Evolutionary conservation across 2,797 vertebrate species (phyloP).

Genomic region (Liparis tanakae): DNA sequence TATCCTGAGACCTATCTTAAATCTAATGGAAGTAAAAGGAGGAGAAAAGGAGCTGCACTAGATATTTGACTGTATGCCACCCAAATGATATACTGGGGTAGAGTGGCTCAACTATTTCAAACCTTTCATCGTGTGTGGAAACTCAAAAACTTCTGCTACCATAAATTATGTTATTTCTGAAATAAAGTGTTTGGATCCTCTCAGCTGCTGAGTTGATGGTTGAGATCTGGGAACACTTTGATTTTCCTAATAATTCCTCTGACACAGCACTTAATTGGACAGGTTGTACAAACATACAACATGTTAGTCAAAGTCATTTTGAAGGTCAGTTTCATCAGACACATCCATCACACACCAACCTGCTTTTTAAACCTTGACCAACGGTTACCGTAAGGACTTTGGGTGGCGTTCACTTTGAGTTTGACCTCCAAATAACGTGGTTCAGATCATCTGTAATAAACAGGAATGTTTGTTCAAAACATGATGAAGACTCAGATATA

Average conservation of each 20-base stretch:
- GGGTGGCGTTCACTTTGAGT: not conserved
- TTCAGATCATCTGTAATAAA: not conserved
- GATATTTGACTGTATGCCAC: constrained; percentile 5
- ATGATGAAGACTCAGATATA: not conserved
- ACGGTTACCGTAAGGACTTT: not conserved
- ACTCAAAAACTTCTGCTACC: not conserved
- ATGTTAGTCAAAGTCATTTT: not conserved
- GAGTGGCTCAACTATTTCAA: not conserved
- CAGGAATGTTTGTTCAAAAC: not conserved
- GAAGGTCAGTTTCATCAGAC: too few relatives aligned
- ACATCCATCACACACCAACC: not conserved
- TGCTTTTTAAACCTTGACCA: not conserved
- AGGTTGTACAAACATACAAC: not conserved
- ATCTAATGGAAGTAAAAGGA: constrained; percentile 7
- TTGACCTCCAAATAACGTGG: not conserved
- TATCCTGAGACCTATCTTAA: constrained; percentile 55
- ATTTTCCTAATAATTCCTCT: not conserved
- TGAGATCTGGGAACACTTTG: not conserved
- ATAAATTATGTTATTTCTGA: too few relatives aligned
- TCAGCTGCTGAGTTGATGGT: not conserved
- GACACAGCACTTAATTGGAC: not conserved
- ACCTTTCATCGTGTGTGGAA: not conserved
- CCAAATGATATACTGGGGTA: not conserved
- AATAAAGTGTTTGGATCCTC: too few relatives aligned
- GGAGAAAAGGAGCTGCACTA: constrained; percentile 9